Evolutionary conservation across 2,888 invertebrate species (phyloP), one percentile per base, ranked within the genome.

Genomic region (Catocala fraxini): DNA sequence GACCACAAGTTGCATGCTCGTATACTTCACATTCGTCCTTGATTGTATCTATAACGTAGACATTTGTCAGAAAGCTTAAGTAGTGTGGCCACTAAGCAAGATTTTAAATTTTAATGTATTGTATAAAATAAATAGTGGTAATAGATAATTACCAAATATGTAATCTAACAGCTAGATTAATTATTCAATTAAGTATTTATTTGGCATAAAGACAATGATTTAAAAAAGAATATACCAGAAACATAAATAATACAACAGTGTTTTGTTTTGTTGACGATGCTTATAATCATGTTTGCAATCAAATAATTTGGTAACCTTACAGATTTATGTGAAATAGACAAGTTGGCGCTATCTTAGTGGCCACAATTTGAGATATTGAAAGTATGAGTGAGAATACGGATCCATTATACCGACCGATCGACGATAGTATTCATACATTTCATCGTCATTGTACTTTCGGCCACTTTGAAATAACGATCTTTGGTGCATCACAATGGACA

Each of bases 351-450:
- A 9, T 2, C 49, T 67, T 71, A 25, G 13, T 45, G 70, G 69
- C 71, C 70, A 54, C 79, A 72, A 74, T 73, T 78, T 72, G 68
- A 61, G n/a, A 74, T 81, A 83, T 82, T 78, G 74, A 77, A 81
- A 82, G 79, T 79, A 75, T 77, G 75, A 82, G 75, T 81, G 73
- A 75, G 72, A 77, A 70, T 73, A 64, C 52, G 13, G 47, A 63
- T 71, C 65, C 66, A 75, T 79, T 73, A 75, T 77, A 74, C 42
- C 63, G 76, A 79, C 78, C 78, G 83, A 87, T 86, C 76, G 54
- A 61, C 70, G 90, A 91, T 92, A 91, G 75, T 80, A 88, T 91
- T 89, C 86, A 86, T 75, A 71, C 76, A 81, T 88, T 85, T 88
- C 85, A 83, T 82, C 80, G 80, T 83, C 63, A 84, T 90, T 90